Percentiles rank a stretch among this genome's conserved stretches.
Conservation (phyloP, 2,797 vertebrate genomes). For the Apodemus agrarius region DNA sequence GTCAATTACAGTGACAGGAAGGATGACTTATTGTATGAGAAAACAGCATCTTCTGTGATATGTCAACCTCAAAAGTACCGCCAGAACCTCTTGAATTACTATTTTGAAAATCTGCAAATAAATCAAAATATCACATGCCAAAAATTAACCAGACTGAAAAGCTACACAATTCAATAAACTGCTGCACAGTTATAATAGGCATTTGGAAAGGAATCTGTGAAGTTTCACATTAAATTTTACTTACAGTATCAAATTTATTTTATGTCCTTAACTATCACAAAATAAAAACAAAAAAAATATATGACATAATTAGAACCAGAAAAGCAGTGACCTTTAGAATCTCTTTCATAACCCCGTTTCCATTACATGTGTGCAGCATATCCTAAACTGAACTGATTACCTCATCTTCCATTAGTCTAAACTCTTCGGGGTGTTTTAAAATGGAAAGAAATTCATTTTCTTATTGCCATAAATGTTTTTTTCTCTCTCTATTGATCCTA, state of each 20-base stretch:
- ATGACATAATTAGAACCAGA: background rate
- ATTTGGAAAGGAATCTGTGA: background rate
- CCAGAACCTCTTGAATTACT: background rate
- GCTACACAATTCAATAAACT: background rate
- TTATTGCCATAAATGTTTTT: slow-evolving; percentile 24
- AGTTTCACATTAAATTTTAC: background rate
- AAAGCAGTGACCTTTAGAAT: background rate
- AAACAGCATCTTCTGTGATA: background rate
- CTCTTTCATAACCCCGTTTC: background rate
- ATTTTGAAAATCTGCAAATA: background rate
- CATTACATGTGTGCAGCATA: background rate
- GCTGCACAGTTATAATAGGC: background rate
- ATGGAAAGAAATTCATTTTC: slow-evolving; percentile 32
- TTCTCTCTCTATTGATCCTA: background rate
- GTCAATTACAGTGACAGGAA: background rate
- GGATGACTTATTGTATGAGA: background rate
- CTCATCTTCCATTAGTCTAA: background rate
- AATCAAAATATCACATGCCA: background rate
- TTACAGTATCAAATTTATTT: background rate
- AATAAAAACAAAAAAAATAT: background rate
- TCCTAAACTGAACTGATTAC: background rate
- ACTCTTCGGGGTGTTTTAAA: background rate
- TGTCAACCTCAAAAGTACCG: background rate
- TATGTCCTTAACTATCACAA: background rate
- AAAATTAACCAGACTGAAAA: background rate